These are phyloP conservation scores for Coryphaenoides rupestris DNA, from an alignment of 2,113 vertebrate genomes.

Conservation along the genomic window DNA sequence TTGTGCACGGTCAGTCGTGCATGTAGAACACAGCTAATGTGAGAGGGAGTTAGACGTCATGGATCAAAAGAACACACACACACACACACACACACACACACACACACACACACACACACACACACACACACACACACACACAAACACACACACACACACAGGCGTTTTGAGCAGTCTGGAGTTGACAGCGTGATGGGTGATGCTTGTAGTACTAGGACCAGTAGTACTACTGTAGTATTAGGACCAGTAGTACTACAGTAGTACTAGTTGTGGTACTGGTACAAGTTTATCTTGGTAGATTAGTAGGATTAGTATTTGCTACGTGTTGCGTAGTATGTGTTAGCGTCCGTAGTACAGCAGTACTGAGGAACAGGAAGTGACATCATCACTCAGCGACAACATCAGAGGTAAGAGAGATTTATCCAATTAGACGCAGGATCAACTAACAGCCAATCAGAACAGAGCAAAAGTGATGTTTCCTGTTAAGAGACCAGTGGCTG, in stretches of 20 bases:
- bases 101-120: background rate
- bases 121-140: constrained; percentile 6
- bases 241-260: background rate
- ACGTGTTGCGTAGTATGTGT: too few relatives aligned
- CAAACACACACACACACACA: constrained; percentile 3
- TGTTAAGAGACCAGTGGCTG: too few relatives aligned
- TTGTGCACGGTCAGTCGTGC: constrained; percentile 47
- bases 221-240: background rate
- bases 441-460: too few relatives aligned
- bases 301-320: background rate
- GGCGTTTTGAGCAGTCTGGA: background rate
- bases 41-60: constrained; percentile 40
- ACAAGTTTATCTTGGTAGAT: background rate
- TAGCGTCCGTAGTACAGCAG: too few relatives aligned
- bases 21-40: constrained; percentile 31
- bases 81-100: constrained; percentile 6
- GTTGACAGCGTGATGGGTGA: background rate
- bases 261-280: background rate
- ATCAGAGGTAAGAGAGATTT: too few relatives aligned
- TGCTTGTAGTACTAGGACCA: background rate
- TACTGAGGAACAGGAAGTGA: too few relatives aligned
- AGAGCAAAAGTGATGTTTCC: too few relatives aligned
- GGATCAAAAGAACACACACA: constrained; percentile 34
- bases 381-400: too few relatives aligned
- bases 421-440: too few relatives aligned